Percentiles rank a stretch among this genome's conserved stretches.
Conservation (phyloP, 1,140 invertebrate species). For the Zaprionus kolodkinae region DNA sequence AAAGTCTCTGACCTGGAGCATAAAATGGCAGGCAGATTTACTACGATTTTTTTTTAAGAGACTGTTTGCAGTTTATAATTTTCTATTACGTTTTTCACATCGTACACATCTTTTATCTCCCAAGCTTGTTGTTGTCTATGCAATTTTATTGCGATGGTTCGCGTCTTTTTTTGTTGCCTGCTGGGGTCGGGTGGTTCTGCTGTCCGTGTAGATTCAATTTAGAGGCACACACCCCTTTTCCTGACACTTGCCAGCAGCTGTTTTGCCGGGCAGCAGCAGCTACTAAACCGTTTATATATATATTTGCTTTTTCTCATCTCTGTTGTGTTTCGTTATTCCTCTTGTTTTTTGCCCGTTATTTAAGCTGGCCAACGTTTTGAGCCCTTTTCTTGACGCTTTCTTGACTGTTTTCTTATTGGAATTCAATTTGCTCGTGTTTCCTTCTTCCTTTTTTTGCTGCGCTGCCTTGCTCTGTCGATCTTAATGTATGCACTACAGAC, state of each 20-base stretch:
- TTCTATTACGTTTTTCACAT: no score
- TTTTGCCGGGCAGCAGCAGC: constrained; percentile 64
- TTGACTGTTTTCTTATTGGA: constrained; percentile 76
- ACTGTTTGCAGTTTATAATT: no score
- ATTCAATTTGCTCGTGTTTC: constrained; percentile 67
- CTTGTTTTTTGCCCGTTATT: constrained; percentile 15
- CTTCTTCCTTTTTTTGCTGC: constrained; percentile 36
- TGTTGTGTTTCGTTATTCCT: constrained; percentile 17
- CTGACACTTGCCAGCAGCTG: constrained; percentile 77
- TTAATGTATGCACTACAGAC: neutral
- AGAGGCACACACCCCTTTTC: constrained; percentile 40
- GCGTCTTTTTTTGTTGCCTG: no score
- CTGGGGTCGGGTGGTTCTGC: no score
- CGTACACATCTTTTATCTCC: no score
- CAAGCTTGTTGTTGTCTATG: no score
- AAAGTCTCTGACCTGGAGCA: constrained; percentile 14
- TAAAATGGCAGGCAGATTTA: neutral
- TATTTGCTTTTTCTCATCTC: constrained; percentile 66
- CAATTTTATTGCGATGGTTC: no score
- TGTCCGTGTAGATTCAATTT: constrained; percentile 63
- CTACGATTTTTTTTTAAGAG: no score
- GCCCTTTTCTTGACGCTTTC: constrained; percentile 58
- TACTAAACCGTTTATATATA: constrained; percentile 83
- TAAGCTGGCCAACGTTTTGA: constrained; percentile 64
- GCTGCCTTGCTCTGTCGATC: neutral